phyloP scores from a whole-genome alignment of 2,797 vertebrate species.

The Acrocephalus scirpaceus region DNA sequence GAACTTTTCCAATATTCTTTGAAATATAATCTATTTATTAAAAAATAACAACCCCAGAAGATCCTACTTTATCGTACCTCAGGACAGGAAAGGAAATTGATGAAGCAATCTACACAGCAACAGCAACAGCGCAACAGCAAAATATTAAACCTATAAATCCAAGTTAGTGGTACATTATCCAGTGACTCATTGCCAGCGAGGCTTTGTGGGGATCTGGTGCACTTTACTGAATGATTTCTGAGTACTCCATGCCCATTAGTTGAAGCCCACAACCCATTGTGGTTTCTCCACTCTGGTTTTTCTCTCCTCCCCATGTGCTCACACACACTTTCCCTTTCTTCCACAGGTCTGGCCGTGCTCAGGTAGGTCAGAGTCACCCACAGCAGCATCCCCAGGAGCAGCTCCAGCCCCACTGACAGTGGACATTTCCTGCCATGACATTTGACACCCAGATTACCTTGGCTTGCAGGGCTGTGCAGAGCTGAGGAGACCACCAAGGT shows the following conservation, averaged over 20 bases:
- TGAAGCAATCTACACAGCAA: neutral
- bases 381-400: neutral
- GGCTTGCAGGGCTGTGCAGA: neutral
- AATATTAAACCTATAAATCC: conserved; percentile 60
- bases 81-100: neutral
- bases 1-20: neutral
- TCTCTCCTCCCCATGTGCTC: fast-evolving
- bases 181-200: neutral
- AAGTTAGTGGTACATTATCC: conserved; percentile 13
- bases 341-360: neutral
- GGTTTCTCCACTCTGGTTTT: neutral
- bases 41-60: neutral
- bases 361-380: neutral
- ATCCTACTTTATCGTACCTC: neutral
- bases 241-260: neutral
- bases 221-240: neutral
- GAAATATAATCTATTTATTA: neutral
- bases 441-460: fast-evolving
- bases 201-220: neutral
- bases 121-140: neutral
- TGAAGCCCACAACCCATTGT: neutral
- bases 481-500: neutral
- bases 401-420: neutral
- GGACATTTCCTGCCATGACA: neutral
- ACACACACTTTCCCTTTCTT: neutral